A percentile compares a stretch with the other conserved stretches of the same genome.
These are phyloP conservation scores for Exephanes ischioxanthus DNA, from an alignment of 2,888 invertebrate species.

Conservation along the genomic window DNA sequence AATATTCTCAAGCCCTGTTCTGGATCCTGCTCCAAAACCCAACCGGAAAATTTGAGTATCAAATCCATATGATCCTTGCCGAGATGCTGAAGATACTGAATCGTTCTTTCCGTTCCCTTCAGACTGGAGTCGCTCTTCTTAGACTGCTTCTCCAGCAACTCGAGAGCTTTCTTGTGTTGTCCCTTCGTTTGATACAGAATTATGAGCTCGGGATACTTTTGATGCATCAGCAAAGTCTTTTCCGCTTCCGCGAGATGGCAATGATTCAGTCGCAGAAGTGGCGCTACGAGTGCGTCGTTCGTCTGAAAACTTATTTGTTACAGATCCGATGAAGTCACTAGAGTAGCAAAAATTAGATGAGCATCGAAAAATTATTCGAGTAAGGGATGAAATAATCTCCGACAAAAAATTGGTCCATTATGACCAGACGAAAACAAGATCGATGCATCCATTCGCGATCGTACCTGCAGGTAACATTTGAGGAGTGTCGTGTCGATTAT, in stretches of 20 bases:
- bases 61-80: constrained; percentile 92
- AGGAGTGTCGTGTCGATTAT: constrained; percentile 98
- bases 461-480: constrained; percentile 97
- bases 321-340: constrained; percentile 9
- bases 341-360: constrained; percentile 30
- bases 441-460: constrained; percentile 50
- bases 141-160: constrained; percentile 92
- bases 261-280: constrained; percentile 95
- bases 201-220: constrained; percentile 96
- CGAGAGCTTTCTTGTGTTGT: constrained; percentile 96
- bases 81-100: constrained; percentile 96
- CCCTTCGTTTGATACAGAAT: constrained; percentile 98
- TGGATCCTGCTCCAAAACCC: constrained; percentile 95
- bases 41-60: constrained; percentile 97
- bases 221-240: constrained; percentile 93
- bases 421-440: background rate
- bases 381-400: background rate
- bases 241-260: constrained; percentile 98
- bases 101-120: constrained; percentile 93
- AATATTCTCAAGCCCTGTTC: constrained; percentile 94
- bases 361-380: constrained; percentile 24
- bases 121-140: constrained; percentile 91
- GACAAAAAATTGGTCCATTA: constrained; percentile 22
- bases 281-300: constrained; percentile 97
- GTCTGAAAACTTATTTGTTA: constrained; percentile 87